Evolutionary conservation across 1,140 invertebrate genomes (phyloP), one percentile per base, ranked within the genome.

Genomic region (Chelonus insularis): DNA sequence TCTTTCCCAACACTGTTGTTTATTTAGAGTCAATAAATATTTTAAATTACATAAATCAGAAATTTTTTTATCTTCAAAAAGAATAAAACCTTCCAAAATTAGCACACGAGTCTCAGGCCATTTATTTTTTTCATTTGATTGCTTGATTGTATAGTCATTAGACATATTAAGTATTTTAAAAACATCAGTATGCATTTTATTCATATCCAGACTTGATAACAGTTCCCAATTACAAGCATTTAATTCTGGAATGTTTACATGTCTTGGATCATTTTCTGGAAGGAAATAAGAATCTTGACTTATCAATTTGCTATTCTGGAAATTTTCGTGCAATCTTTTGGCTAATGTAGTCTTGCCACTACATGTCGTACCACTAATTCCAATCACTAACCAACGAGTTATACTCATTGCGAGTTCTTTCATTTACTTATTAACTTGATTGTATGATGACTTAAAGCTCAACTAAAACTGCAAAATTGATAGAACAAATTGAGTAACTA

Each of bases 161-260:
- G 20, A 9, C 1, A 37, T 9, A 18, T 20, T 5, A 7, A 68
- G 74, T 7, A 74, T 69, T 1, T 81, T 66, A 12, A 79, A 18
- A 4, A 90, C 68, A 69, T 91, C 87, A 3, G 69, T 61, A 55
- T 83, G 73, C 89, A 94, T 90, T 66, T 79, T 81, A 1, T 88
- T 78, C 88, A 93, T 93, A 74, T 94, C 87, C 39, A 94, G 63
- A 20, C 89, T 84, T 0, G 85, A 84, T 14, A 92, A 65, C 1
- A 91, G 74, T 66, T 94, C 92, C 82, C 90, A 94, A 74, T 95
- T 93, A 11, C 89, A 86, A 62, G 91, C 89, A 66, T 88, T 86
- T 7, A 94, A 65, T 51, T 86, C 84, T 11, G 85, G 79, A 50
- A 91, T 83, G 50, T 80, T 83, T 7, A 84, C 73, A 68, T 93